Conservation (phyloP, 2,888 invertebrate genomes). For the Sminthurinus aureus region DNA sequence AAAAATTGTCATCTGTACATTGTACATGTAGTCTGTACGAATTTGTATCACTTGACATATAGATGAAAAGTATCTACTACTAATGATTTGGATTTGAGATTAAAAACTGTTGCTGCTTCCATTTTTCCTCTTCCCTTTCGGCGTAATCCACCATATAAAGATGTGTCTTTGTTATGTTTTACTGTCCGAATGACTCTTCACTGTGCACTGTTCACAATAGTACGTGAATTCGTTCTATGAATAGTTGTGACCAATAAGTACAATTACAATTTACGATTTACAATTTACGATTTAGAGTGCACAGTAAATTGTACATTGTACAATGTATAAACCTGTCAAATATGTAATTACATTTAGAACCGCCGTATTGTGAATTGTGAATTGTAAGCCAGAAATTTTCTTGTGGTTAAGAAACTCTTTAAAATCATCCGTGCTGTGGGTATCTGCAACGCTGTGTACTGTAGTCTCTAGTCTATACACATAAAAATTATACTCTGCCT, state of each 20-base stretch:
- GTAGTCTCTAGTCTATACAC: too few relatives aligned
- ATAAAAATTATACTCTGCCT: not conserved
- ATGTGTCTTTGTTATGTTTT: too few relatives aligned
- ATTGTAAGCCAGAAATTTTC: not conserved
- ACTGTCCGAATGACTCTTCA: not conserved
- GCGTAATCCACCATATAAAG: too few relatives aligned
- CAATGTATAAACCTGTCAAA: too few relatives aligned
- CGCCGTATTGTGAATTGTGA: not conserved
- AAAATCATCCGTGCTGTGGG: too few relatives aligned
- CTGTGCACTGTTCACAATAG: not conserved
- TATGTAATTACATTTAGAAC: too few relatives aligned
- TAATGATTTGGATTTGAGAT: too few relatives aligned
- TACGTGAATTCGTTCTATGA: not conserved
- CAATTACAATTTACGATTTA: not conserved
- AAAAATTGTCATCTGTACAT: not conserved
- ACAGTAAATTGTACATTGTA: not conserved
- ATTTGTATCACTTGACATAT: too few relatives aligned
- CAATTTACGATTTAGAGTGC: not conserved
- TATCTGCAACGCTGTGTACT: too few relatives aligned
- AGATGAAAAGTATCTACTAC: too few relatives aligned
- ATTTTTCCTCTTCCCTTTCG: not conserved
- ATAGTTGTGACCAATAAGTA: too few relatives aligned
- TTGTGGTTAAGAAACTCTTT: slow-evolving; percentile 9
- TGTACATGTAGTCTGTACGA: too few relatives aligned
- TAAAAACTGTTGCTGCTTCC: not conserved